These are phyloP conservation scores for Brachionus sp. DNA, from an alignment of 1,140 invertebrate species.

Conservation along the genomic window DNA sequence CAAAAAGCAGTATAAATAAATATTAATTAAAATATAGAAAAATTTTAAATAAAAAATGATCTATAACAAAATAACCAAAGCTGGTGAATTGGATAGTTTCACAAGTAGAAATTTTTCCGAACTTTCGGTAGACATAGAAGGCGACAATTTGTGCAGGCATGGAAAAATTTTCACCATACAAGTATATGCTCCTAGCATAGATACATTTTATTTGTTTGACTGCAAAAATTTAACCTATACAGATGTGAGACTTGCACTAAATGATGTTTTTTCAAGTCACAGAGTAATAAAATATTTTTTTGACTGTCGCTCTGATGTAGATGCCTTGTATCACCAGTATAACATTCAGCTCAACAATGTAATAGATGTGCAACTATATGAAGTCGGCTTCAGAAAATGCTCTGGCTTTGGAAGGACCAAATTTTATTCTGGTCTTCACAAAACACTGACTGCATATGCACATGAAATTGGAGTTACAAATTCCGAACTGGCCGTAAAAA, in stretches of 20 bases:
- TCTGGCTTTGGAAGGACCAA: not conserved
- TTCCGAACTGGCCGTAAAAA: not conserved
- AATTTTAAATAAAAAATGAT: not conserved
- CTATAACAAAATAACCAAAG: not conserved
- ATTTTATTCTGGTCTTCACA: not conserved
- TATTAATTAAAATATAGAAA: not conserved
- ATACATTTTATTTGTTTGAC: conserved; percentile 11
- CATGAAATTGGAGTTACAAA: not conserved
- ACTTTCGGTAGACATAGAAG: not conserved
- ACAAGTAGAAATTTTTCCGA: not conserved
- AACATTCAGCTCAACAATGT: conserved; percentile 22
- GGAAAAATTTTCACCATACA: conserved; percentile 20
- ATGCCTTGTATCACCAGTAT: conserved; percentile 10
- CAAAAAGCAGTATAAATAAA: not conserved
- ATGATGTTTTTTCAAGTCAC: not conserved
- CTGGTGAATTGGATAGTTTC: not conserved
- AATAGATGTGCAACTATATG: not conserved
- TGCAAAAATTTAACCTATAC: not conserved
- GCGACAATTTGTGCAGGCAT: conserved; percentile 7
- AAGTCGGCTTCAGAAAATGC: conserved; percentile 10
- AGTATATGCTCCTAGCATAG: not conserved
- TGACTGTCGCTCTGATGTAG: conserved; percentile 6
- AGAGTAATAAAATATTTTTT: not conserved
- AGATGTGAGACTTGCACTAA: not conserved
- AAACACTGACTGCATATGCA: not conserved